A percentile compares a stretch with the other conserved stretches of the same genome.
These are phyloP conservation scores for Aegithalos caudatus DNA, from an alignment of 2,113 vertebrate species.

Conservation along the genomic window DNA sequence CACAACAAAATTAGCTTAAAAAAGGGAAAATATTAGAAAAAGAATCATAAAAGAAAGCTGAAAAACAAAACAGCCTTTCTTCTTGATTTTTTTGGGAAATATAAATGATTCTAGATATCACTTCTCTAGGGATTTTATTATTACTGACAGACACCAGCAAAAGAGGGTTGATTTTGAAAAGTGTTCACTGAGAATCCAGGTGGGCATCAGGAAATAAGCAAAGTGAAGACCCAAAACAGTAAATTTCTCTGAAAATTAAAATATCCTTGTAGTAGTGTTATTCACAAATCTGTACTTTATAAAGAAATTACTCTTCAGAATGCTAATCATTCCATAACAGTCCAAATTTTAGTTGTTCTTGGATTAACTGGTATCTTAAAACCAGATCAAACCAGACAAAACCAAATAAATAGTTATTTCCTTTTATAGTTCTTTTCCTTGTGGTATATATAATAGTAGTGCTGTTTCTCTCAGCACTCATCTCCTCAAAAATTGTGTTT, in stretches of 20 bases:
- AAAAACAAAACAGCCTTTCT: not conserved
- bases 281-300: not conserved
- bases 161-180: not conserved
- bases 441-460: not conserved
- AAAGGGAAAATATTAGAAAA: not conserved
- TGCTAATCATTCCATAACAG: not conserved
- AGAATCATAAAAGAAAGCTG: not conserved
- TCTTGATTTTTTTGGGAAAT: not conserved
- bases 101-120: not conserved
- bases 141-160: not conserved
- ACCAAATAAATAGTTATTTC: not conserved
- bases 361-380: not conserved
- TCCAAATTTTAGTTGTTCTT: not conserved
- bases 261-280: not conserved
- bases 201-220: not conserved
- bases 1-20: not conserved
- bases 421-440: not conserved
- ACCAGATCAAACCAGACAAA: not conserved
- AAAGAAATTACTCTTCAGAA: not conserved
- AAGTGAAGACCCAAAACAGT: not conserved
- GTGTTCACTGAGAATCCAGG: not conserved
- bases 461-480: not conserved
- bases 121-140: not conserved
- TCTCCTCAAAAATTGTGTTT: not conserved
- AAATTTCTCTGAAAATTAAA: not conserved